phyloP scores from a whole-genome alignment of 1,140 invertebrate genomes.

The Drosophila parvula region DNA sequence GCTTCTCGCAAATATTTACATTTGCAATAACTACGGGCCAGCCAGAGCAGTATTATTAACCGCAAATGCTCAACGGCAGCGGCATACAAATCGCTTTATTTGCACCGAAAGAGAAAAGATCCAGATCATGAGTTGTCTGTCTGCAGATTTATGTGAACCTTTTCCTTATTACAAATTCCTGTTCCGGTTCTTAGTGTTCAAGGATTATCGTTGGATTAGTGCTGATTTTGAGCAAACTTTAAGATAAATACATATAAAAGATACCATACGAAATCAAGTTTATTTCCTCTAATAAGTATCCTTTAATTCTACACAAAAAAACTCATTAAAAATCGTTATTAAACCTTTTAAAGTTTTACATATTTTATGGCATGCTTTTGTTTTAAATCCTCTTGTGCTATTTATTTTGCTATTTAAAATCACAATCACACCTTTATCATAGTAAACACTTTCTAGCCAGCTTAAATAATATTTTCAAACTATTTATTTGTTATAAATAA shows the following conservation, averaged over 20 bases:
- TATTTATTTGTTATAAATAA: conserved; percentile 9
- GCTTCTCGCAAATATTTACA: conserved; percentile 76
- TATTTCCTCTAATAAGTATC: not conserved
- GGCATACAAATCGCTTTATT: conserved; percentile 63
- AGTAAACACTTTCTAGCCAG: too few relatives aligned
- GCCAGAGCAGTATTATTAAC: conserved; percentile 58
- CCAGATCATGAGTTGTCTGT: not conserved
- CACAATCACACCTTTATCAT: not conserved
- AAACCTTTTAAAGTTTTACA: not conserved
- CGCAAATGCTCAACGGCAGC: conserved; percentile 45
- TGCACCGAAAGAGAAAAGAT: conserved; percentile 15
- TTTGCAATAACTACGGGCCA: conserved; percentile 54
- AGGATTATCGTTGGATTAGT: not conserved
- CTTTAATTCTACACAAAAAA: not conserved
- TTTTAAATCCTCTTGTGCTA: too few relatives aligned
- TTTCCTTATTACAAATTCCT: not conserved
- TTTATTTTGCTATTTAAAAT: not conserved
- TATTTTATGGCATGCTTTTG: too few relatives aligned
- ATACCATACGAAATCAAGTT: not conserved
- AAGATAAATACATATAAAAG: not conserved
- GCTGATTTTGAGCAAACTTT: not conserved
- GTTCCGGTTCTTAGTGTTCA: not conserved
- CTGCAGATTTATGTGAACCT: not conserved
- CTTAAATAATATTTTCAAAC: too few relatives aligned
- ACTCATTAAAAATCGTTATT: not conserved